phyloP scores from a whole-genome alignment of 92 coral and sea anemone genomes.

The Phenganax marumi region DNA sequence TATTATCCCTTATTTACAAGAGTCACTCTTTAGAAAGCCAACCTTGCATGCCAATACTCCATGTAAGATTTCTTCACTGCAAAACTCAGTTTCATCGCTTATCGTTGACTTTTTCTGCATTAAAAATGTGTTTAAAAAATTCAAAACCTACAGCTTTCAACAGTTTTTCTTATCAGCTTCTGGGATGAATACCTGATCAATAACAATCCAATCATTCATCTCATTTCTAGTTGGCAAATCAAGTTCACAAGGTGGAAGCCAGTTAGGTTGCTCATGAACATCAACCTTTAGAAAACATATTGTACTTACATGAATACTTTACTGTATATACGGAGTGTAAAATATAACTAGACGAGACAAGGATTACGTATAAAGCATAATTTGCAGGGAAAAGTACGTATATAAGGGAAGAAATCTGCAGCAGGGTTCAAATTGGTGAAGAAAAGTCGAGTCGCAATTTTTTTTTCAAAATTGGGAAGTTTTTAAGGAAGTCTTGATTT shows the following conservation, averaged over 20 bases:
- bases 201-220: constrained; percentile 74
- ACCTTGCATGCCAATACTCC: constrained; percentile 88
- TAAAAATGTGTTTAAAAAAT: background rate
- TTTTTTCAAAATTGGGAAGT: too few species aligned
- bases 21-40: too few species aligned
- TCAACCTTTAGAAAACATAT: constrained; percentile 50
- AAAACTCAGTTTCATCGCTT: constrained; percentile 82
- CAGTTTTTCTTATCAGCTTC: background rate
- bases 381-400: too few species aligned
- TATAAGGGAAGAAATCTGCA: too few species aligned
- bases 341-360: too few species aligned
- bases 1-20: too few species aligned
- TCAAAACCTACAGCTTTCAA: background rate
- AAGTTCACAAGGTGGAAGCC: constrained; percentile 70
- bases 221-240: constrained; percentile 71
- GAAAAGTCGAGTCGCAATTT: too few species aligned
- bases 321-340: too few species aligned
- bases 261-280: constrained; percentile 60
- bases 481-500: too few species aligned
- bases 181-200: constrained; percentile 60
- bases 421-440: too few species aligned
- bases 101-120: constrained; percentile 72
- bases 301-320: background rate
- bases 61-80: constrained; percentile 71
- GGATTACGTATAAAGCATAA: too few species aligned